A percentile compares a stretch with the other conserved stretches of the same genome.
Conservation (phyloP, 2,797 vertebrate genomes). For the Dallia pectoralis region DNA sequence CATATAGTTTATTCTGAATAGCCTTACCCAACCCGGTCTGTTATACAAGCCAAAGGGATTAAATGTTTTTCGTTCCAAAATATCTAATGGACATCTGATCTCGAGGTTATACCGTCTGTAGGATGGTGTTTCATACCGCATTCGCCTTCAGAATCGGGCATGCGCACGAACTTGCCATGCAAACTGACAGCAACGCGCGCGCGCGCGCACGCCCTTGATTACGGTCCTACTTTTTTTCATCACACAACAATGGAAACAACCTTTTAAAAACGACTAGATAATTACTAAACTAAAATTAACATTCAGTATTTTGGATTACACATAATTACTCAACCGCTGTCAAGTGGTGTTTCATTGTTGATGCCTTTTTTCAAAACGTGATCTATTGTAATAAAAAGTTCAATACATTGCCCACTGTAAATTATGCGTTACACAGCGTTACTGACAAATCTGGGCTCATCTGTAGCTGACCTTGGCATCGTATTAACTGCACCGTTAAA, state of each 20-base stretch:
- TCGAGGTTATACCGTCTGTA: conserved; percentile 61
- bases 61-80: conserved; percentile 50
- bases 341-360: conserved; percentile 2
- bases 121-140: conserved; percentile 68
- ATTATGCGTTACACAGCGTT: background rate
- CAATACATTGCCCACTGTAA: background rate
- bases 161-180: conserved; percentile 69
- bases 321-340: background rate
- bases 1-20: conserved; percentile 51
- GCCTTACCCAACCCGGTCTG: conserved; percentile 41
- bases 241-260: background rate
- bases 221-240: conserved; percentile 6
- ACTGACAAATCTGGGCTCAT: no score
- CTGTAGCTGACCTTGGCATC: no score
- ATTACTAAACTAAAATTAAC: background rate
- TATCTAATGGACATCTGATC: conserved; percentile 49
- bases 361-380: background rate
- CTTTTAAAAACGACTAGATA: background rate
- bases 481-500: no score
- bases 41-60: conserved; percentile 53
- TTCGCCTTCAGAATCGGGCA: conserved; percentile 63
- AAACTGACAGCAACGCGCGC: conserved; percentile 44
- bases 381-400: background rate
- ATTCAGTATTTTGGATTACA: background rate
- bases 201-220: conserved; percentile 65